A percentile compares a stretch with the other conserved stretches of the same genome.
Conservation (phyloP, 2,888 invertebrate genomes). For the Alviniconcha strummeri region DNA sequence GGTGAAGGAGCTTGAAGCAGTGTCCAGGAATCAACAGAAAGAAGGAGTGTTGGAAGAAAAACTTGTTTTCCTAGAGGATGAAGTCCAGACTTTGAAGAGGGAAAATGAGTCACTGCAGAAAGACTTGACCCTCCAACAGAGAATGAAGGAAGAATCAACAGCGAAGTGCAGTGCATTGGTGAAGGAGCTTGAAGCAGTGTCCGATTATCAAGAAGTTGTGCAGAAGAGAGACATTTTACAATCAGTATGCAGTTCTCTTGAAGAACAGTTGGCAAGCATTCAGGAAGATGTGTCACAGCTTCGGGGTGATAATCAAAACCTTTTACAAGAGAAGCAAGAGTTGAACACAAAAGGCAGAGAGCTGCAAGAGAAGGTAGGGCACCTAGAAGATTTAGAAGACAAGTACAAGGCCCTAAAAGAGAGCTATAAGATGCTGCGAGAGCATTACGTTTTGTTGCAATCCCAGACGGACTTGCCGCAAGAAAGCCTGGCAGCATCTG, state of each 20-base stretch:
- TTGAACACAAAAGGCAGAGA: background rate
- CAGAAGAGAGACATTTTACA: background rate
- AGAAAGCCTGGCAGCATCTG: no score
- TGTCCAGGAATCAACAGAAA: background rate
- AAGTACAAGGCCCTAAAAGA: slow-evolving; percentile 36
- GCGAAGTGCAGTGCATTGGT: background rate
- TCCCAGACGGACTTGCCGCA: no score
- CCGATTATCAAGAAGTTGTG: background rate
- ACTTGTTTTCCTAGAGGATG: background rate
- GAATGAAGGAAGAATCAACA: background rate
- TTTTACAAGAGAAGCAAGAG: background rate
- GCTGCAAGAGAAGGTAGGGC: slow-evolving; percentile 15
- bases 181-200: background rate
- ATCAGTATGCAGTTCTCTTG: background rate
- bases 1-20: background rate
- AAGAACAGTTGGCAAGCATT: background rate
- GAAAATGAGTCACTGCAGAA: background rate
- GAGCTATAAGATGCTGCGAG: slow-evolving; percentile 39
- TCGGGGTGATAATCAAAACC: background rate
- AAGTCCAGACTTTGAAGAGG: slow-evolving; percentile 2
- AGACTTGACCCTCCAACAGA: background rate
- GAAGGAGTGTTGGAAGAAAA: slow-evolving; percentile 5
- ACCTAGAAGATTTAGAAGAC: slow-evolving; percentile 28
- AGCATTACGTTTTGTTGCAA: background rate
- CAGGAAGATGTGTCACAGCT: background rate